These are phyloP conservation scores for Callyntrura guangdongensis DNA, from an alignment of 2,888 invertebrate species.

Conservation along the genomic window DNA sequence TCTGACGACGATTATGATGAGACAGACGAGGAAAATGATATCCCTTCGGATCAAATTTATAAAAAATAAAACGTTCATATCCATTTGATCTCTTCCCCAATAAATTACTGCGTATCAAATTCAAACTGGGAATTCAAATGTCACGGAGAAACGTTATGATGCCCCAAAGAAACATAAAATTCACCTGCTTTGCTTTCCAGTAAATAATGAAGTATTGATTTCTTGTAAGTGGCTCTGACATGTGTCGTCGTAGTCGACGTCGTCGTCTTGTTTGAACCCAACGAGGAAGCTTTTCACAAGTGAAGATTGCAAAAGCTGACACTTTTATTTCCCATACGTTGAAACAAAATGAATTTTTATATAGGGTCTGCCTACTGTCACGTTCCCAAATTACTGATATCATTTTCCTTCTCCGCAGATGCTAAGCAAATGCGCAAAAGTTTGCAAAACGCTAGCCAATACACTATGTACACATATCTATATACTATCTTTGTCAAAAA, in stretches of 20 bases:
- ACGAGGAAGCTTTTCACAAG: neutral
- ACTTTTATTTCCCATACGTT: neutral
- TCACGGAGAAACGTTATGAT: neutral
- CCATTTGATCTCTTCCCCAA: neutral
- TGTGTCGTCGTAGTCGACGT: constrained; percentile 9
- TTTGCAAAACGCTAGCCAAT: neutral
- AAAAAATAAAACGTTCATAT: neutral
- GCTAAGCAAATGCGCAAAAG: constrained; percentile 1
- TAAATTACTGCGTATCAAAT: constrained; percentile 27
- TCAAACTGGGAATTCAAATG: constrained; percentile 12
- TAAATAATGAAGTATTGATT: constrained; percentile 12
- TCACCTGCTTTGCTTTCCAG: constrained; percentile 16
- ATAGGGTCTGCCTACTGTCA: neutral
- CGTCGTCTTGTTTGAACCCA: neutral
- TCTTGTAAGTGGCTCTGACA: constrained; percentile 36
- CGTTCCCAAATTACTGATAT: neutral
- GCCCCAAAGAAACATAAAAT: neutral
- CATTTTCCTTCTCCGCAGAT: neutral
- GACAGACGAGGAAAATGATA: constrained; percentile 36
- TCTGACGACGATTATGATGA: neutral
- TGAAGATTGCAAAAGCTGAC: neutral
- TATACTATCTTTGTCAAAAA: constrained; percentile 16
- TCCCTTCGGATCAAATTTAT: constrained; percentile 18
- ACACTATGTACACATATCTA: too few relatives aligned
- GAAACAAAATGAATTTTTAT: neutral